These are phyloP conservation scores for Drosophila bunnanda DNA, from an alignment of 2,888 invertebrate genomes.

Conservation along the genomic window DNA sequence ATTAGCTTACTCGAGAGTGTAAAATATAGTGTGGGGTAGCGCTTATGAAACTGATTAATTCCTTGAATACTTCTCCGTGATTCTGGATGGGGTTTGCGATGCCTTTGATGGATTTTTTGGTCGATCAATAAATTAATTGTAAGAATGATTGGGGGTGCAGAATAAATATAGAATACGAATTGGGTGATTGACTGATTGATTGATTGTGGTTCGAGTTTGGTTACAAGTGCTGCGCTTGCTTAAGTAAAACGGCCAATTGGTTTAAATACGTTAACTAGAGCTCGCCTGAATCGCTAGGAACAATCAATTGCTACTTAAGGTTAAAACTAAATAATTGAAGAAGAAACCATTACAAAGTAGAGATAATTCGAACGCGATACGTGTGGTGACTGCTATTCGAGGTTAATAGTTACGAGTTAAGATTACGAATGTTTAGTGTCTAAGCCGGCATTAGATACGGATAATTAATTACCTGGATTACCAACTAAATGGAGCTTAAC, in stretches of 20 bases:
- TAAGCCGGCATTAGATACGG: constrained; percentile 81
- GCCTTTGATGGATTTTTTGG: constrained; percentile 35
- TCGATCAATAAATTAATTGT: constrained; percentile 56
- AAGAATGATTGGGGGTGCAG: constrained; percentile 48
- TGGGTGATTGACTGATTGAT: constrained; percentile 35
- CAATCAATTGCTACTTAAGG: constrained; percentile 72
- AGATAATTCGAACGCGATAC: constrained; percentile 39
- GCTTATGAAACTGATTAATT: constrained; percentile 55
- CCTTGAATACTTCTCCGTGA: constrained; percentile 59
- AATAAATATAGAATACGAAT: constrained; percentile 51
- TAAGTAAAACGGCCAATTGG: constrained; percentile 76
- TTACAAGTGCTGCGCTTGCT: constrained; percentile 9
- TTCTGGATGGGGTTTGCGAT: constrained; percentile 49
- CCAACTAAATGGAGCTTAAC: constrained; percentile 34
- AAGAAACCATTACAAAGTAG: constrained; percentile 20
- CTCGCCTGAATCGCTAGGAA: constrained; percentile 75
- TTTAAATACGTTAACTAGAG: constrained; percentile 64
- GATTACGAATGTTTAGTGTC: constrained; percentile 62
- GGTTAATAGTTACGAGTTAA: constrained; percentile 28
- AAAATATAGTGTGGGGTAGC: constrained; percentile 31
- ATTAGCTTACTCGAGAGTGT: constrained; percentile 61
- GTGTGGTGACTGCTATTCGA: constrained; percentile 49
- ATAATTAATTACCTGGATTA: constrained; percentile 58
- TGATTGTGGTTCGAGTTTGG: constrained; percentile 10
- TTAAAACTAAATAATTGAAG: constrained; percentile 47